phyloP scores from a whole-genome alignment of 2,888 invertebrate genomes.

The Brenthis hecate region DNA sequence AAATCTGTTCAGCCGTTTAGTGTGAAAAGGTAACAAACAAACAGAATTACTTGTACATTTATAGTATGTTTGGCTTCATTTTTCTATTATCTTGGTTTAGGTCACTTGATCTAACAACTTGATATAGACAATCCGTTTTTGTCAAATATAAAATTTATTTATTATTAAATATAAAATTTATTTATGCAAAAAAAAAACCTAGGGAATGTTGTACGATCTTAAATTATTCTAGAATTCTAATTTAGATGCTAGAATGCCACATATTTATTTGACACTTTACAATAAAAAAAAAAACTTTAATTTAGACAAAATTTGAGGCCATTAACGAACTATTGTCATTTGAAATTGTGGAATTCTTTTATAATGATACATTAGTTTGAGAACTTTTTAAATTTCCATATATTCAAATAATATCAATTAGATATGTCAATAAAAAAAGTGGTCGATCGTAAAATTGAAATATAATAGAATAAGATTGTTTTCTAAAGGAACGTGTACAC shows the following conservation, averaged over 20 bases:
- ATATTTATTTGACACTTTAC: slow-evolving; percentile 10
- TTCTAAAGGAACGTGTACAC: slow-evolving; percentile 42
- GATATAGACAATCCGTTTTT: background rate
- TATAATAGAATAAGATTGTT: slow-evolving; percentile 34
- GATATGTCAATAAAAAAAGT: slow-evolving; percentile 24
- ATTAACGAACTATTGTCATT: slow-evolving; percentile 18
- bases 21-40: too few relatives aligned
- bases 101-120: slow-evolving; percentile 1
- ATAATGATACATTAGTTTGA: slow-evolving; percentile 23
- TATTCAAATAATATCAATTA: slow-evolving; percentile 30
- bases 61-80: too few relatives aligned
- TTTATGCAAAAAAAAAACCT: background rate
- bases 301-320: background rate
- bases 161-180: too few relatives aligned
- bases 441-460: slow-evolving; percentile 28
- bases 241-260: slow-evolving; percentile 2
- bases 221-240: background rate
- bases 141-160: slow-evolving; percentile 2
- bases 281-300: background rate
- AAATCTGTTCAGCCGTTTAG: too few relatives aligned
- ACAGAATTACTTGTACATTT: too few relatives aligned
- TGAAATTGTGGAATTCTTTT: slow-evolving; percentile 23
- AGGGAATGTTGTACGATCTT: background rate
- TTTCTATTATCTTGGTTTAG: background rate
- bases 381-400: slow-evolving; percentile 27